These are phyloP conservation scores for Drosophila imparisetae DNA, from an alignment of 2,888 invertebrate genomes.

Conservation along the genomic window DNA sequence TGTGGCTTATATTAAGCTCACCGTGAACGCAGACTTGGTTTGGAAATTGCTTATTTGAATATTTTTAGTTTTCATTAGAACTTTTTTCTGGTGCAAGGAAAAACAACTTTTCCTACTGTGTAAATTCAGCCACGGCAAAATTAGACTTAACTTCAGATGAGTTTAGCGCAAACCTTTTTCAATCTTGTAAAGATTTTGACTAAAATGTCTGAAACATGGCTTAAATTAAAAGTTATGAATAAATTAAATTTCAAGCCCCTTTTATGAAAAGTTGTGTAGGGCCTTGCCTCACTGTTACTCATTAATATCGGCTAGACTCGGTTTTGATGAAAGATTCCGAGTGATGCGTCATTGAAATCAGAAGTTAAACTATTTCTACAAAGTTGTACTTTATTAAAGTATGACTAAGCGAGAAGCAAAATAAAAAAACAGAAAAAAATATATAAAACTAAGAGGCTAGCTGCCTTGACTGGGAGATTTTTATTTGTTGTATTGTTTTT, in stretches of 20 bases:
- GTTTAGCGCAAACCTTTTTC: not conserved
- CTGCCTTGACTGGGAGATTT: not conserved
- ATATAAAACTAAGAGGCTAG: not conserved
- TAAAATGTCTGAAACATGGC: not conserved
- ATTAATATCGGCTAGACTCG: not conserved
- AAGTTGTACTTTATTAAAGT: not conserved
- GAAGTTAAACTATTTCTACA: not conserved
- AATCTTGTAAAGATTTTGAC: not conserved
- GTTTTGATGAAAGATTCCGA: not conserved
- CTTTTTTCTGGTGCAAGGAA: not conserved
- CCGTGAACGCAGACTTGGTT: not conserved
- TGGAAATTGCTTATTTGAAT: not conserved
- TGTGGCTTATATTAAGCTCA: not conserved
- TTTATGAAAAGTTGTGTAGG: not conserved
- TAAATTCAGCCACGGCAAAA: not conserved
- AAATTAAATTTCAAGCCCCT: not conserved
- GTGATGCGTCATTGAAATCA: not conserved
- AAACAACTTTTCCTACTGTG: not conserved
- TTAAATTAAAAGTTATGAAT: not conserved
- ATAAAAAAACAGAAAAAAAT: not conserved
- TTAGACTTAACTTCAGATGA: not conserved
- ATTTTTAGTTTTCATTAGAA: not conserved
- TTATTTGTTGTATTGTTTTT: conserved; percentile 8
- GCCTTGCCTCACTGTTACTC: not conserved
- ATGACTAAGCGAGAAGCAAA: not conserved